Evolutionary conservation across 2,797 vertebrate genomes (phyloP), one percentile per base, ranked within the genome.

Genomic region (Hozukius guyotensis): DNA sequence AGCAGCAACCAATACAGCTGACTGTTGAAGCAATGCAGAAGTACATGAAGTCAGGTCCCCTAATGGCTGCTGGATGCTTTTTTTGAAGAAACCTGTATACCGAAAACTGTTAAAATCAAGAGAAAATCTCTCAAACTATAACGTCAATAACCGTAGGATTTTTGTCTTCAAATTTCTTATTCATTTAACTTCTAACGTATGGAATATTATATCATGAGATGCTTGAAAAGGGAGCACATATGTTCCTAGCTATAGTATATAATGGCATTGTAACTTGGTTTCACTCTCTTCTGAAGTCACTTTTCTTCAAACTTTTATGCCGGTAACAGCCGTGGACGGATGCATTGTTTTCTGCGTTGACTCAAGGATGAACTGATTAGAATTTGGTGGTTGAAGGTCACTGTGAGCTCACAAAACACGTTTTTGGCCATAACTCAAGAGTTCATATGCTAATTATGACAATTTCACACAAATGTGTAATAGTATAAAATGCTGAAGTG

Each of bases 291-390:
- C 42, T 46, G 16, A 46, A 46, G 42, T 46, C 42, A 46, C 42
- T 46, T 46, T 46, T 46, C 16, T 46, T 46, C 42, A 46, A 46
- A 46, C 42, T 46, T 46, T 46, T 46, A 46, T 46, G 42, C 42
- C 42, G 0, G 42, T 6, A 49, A 49, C 2, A 49, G 46, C 1
- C 2, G 0, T 0, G 18, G 46, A 49, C 46, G 8, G 46, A 49
- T 49, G 18, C 1, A 49, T 49, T 20, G 3, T 59, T 20, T 59
- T 2, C n/a, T 22, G 5, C 0, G 2, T 53, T n/a, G 52, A 22
- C 52, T 60, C 16, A 0, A 29, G 27, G 29, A 29, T 31, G 29
- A 31, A 34, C 59, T 61, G 18, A n/a, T 16, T 20, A 31, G 16
- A 59, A 18, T 61, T 61, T 31, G 57, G 27, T 61, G 5, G 31